Conservation (phyloP, 2,113 vertebrate genomes). For the Dipodomys spectabilis region DNA sequence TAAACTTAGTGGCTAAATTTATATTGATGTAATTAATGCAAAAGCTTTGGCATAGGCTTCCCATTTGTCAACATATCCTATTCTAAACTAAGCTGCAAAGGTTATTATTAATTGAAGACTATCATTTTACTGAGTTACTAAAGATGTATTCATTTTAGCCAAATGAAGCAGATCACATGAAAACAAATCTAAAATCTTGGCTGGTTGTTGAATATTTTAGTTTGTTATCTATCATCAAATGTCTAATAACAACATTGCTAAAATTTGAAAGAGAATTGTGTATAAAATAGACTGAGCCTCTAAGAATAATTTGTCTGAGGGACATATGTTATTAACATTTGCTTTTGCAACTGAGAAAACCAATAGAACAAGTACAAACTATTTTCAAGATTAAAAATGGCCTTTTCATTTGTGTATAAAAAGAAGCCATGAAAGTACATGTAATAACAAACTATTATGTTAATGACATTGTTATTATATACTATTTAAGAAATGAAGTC, state of each 20-base stretch:
- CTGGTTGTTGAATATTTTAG: constrained; percentile 47
- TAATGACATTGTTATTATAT: constrained; percentile 13
- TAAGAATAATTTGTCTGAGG: constrained; percentile 43
- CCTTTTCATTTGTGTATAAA: constrained; percentile 39
- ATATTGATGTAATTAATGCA: constrained; percentile 49
- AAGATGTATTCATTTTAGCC: constrained; percentile 26
- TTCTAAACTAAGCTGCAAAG: constrained; percentile 31
- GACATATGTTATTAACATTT: background rate
- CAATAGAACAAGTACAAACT: background rate
- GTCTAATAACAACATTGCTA: constrained; percentile 17
- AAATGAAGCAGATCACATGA: constrained; percentile 46
- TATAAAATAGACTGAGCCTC: constrained; percentile 28
- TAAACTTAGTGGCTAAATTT: constrained; percentile 20
- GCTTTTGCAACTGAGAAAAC: constrained; percentile 26
- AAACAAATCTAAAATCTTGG: constrained; percentile 5
- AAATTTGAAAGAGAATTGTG: constrained; percentile 47
- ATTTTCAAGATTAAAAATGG: constrained; percentile 9
- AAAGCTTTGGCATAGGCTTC: constrained; percentile 35
- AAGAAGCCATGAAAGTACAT: background rate
- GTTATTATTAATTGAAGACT: constrained; percentile 54
- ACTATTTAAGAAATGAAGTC: background rate
- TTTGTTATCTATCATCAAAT: constrained; percentile 37
- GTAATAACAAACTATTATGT: constrained; percentile 14
- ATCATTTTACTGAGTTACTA: constrained; percentile 21
- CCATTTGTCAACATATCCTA: constrained; percentile 33